Base-by-base conservation (phyloP, 2,113 vertebrate species). In the Pachypanchax playfairii region DNA sequence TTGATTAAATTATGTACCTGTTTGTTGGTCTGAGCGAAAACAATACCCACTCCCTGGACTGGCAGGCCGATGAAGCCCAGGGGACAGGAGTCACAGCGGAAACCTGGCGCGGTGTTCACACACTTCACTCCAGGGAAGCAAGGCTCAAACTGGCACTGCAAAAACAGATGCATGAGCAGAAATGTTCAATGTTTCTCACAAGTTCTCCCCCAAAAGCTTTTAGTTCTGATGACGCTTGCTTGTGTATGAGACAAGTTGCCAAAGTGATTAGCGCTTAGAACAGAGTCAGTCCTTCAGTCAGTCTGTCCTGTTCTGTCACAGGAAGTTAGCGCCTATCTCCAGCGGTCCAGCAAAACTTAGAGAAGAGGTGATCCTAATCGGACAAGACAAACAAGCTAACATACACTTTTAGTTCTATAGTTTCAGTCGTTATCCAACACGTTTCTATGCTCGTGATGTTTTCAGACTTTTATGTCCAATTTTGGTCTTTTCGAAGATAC, bases 121-220 rank as follows among this genome's bases (percentile, higher is more conserved):
- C 97, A 99, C 73, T 90, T 93, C 57, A 98, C 96, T 15, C 97
- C 97, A 1, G 94, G 95, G 78, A 94, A 98, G 85, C 97, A 99
- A 44, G 97, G 97, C 83, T 88, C 95, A 77, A 96, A 95, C 82
- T 90, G 96, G 71, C 97, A 99, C 97, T 99, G 83, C 26, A 85
- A 69, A 55, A 65, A 64, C 67, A 48, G 31, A 75, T 63, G 35
- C 79, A 75, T 56, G 52, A 72, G 59, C 47, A 82, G 58, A 22
- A 73, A 77, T 53, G 33, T 44, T n/a, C n/a, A n/a, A 17, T 48
- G 48, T 18, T 15, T 74, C 55, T 80, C 68, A 36, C 26, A 35
- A 61, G 72, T 28, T 49, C 58, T 58, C 33, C 35, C 33, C 56
- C 24, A 12, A 72, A 74, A 56, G 53, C 58, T 76, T 84, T 82